These are phyloP conservation scores for Dilophus febrilis DNA, from an alignment of 2,888 invertebrate genomes.

Conservation along the genomic window DNA sequence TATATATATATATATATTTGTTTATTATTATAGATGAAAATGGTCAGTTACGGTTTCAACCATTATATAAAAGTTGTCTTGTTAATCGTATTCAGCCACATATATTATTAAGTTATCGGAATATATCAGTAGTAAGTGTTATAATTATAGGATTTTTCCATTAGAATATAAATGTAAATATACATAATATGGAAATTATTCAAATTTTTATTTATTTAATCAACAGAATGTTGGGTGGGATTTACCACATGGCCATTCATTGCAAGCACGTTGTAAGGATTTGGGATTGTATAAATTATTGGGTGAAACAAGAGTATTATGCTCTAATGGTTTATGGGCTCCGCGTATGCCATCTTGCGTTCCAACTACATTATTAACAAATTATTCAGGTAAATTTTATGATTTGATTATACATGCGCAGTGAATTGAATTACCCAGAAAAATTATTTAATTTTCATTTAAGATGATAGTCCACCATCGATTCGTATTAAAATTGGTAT, in stretches of 20 bases:
- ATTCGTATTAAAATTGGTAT: slow-evolving; percentile 57
- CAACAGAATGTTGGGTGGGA: slow-evolving; percentile 40
- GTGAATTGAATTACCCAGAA: too few species aligned
- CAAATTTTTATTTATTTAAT: background rate
- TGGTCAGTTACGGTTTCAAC: slow-evolving; percentile 46
- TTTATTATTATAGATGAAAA: slow-evolving; percentile 37
- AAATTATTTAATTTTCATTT: slow-evolving; percentile 14
- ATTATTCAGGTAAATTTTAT: slow-evolving; percentile 51
- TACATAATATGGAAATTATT: background rate
- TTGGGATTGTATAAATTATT: slow-evolving; percentile 70
- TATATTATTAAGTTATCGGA: slow-evolving; percentile 53
- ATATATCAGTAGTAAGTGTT: slow-evolving; percentile 52
- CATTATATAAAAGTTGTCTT: slow-evolving; percentile 55
- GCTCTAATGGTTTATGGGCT: slow-evolving; percentile 70
- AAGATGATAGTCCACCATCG: slow-evolving; percentile 69
- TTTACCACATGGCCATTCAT: slow-evolving; percentile 60
- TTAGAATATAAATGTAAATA: too few species aligned
- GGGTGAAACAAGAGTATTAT: slow-evolving; percentile 57
- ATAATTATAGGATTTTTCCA: too few species aligned
- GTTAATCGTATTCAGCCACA: slow-evolving; percentile 51
- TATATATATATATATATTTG: too few species aligned
- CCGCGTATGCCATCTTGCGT: slow-evolving; percentile 63
- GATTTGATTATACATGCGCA: too few species aligned
- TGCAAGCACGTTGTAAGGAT: slow-evolving; percentile 61
- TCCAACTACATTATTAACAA: slow-evolving; percentile 70